Conservation (phyloP, 2,797 vertebrate genomes). For the Allobates femoralis region DNA sequence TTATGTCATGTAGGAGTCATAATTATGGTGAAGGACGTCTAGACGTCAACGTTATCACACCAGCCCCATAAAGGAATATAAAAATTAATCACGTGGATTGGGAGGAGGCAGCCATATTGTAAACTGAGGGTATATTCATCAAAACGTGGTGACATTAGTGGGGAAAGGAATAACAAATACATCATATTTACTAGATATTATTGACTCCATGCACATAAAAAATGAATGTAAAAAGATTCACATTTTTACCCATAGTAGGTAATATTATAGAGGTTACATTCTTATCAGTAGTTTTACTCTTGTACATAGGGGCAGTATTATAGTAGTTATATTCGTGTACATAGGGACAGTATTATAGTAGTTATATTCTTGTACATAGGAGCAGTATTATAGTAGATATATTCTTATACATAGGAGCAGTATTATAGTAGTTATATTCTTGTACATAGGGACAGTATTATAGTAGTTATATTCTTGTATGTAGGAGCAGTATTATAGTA, state of each 20-base stretch:
- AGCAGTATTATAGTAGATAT: neutral
- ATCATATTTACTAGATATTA: neutral
- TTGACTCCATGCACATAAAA: neutral
- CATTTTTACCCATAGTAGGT: neutral
- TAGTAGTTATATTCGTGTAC: constrained; percentile 3
- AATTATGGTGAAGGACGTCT: constrained; percentile 23
- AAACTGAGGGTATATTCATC: neutral
- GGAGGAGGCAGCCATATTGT: neutral
- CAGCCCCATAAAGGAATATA: neutral
- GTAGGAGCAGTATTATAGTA: neutral
- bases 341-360: constrained; percentile 1
- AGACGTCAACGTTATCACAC: neutral
- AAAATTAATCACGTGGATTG: neutral
- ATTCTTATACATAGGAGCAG: neutral
- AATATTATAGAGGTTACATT: constrained; percentile 16
- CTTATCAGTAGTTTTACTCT: neutral
- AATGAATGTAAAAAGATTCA: neutral
- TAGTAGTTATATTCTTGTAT: neutral
- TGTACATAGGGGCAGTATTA: neutral
- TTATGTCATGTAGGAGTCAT: constrained; percentile 44
- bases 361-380: constrained; percentile 2
- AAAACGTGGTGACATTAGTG: neutral
- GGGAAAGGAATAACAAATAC: neutral
- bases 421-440: neutral
- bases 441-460: neutral